phyloP scores from a whole-genome alignment of 2,797 vertebrate species.

The Anguilla pacifica region DNA sequence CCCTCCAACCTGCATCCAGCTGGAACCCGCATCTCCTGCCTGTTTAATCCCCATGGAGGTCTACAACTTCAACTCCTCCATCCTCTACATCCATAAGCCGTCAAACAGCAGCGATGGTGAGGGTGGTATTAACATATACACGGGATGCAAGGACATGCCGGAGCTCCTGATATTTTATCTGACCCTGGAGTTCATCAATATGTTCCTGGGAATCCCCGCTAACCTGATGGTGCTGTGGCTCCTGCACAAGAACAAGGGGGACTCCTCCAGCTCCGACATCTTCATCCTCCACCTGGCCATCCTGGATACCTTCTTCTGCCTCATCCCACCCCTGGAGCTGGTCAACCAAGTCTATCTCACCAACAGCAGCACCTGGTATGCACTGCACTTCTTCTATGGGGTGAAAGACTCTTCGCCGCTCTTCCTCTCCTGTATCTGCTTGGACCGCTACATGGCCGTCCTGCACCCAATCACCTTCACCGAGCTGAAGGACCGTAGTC shows the following conservation, averaged over 20 bases:
- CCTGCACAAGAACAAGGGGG: conserved; percentile 63
- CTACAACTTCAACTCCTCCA: conserved; percentile 57
- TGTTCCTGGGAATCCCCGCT: conserved; percentile 74
- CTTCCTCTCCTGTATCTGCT: conserved; percentile 75
- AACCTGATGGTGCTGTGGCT: conserved; percentile 77
- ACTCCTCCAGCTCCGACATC: too few relatives aligned
- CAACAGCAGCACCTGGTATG: conserved; percentile 60
- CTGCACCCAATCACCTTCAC: conserved; percentile 74
- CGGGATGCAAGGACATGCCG: conserved; percentile 60
- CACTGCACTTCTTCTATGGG: conserved; percentile 73
- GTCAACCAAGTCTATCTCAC: conserved; percentile 65
- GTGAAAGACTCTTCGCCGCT: conserved; percentile 73
- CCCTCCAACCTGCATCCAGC: background rate
- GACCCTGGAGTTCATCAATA: conserved; percentile 70
- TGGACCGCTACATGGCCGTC: conserved; percentile 78
- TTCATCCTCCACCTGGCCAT: conserved; percentile 72
- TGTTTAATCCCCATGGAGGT: conserved; percentile 52
- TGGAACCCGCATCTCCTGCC: background rate
- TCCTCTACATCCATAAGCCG: conserved; percentile 48
- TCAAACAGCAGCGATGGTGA: conserved; percentile 38
- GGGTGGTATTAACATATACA: conserved; percentile 50
- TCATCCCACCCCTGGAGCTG: conserved; percentile 70
- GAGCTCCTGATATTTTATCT: conserved; percentile 67
- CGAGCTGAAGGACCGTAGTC: conserved; percentile 64
- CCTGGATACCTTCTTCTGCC: conserved; percentile 71